Evolutionary conservation across 2,113 vertebrate species (phyloP), one percentile per base, ranked within the genome.

Genomic region (Semnornis frantzii): DNA sequence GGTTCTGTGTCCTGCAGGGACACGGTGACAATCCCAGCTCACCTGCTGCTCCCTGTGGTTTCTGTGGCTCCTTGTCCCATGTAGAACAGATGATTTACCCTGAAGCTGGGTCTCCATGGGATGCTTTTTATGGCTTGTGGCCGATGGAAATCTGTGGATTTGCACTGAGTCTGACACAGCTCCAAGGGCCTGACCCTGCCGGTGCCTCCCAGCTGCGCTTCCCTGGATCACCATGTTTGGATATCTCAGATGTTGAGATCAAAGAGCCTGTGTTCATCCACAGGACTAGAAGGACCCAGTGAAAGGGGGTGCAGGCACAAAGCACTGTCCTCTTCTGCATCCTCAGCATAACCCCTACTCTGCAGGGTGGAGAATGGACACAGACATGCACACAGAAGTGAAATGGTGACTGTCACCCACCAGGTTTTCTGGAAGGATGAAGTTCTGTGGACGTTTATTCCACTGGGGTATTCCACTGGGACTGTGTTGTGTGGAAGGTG

Each of bases 401-500:
- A 23, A 54, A 24, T 4, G 50, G 9, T 34, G 52, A 39, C 1
- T 44, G 2, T 44, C 58, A 12, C 10, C 44, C 5, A 0, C 54
- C 76, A 1, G 0, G 18, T 42, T 57, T 73, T 46, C 55, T 13
- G 0, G 4, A 12, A 37, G 25, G 68, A 8, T 78, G 39, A 68
- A 33, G 31, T 17, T 10, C 65, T 82, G 66, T 31, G 12, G 69
- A 34, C 2, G 3, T 57, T 33, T 23, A 48, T 9, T 68, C 28
- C 46, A 8, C 4, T 6, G 66, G 80, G 46, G 48, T 69, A 39
- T 39, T 39, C 37, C 37, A 39, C 37, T 11, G 37, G 37, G 46
- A 10, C 52, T 60, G 33, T 2, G 0, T 17, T 39, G 19, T 12
- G 7, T 4, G 15, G 1, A 1, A 44, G 44, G 9, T 14, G 55